Conservation (phyloP, 1,140 invertebrate genomes). For the Drosophila kurseongensis region DNA sequence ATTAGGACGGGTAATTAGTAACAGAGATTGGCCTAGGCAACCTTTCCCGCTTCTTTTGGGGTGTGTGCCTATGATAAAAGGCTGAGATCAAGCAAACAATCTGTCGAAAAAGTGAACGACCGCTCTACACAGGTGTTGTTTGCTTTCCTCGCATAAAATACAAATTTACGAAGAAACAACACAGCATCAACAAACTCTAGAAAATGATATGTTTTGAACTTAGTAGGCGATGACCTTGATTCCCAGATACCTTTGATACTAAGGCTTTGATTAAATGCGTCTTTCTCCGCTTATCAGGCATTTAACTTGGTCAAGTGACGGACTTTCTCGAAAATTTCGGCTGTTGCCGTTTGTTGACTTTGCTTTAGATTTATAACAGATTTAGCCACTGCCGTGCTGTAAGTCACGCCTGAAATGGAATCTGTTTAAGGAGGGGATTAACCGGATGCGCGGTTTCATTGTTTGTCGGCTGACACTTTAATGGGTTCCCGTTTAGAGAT, state of each 20-base stretch:
- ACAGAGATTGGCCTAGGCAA: slow-evolving; percentile 51
- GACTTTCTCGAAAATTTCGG: slow-evolving; percentile 28
- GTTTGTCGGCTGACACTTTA: slow-evolving; percentile 31
- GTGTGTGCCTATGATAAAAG: slow-evolving; percentile 45
- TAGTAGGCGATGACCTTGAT: slow-evolving; percentile 4
- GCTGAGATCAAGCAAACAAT: slow-evolving; percentile 42
- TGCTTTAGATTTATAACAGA: slow-evolving; percentile 59
- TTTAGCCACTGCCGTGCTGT: slow-evolving; percentile 47
- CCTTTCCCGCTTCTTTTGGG: slow-evolving; percentile 44
- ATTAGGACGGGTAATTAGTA: slow-evolving; percentile 62
- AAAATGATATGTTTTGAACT: background rate
- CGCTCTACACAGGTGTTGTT: slow-evolving; percentile 6
- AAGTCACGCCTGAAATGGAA: slow-evolving; percentile 62
- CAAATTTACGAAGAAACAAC: background rate
- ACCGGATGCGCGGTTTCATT: slow-evolving; percentile 14
- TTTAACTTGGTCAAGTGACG: slow-evolving; percentile 59
- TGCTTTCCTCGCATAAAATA: background rate
- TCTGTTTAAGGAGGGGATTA: slow-evolving; percentile 25
- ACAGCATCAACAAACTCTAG: too few relatives aligned
- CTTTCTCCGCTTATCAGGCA: slow-evolving; percentile 62
- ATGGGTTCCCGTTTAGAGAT: slow-evolving; percentile 35
- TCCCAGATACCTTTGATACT: background rate
- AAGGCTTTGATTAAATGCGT: slow-evolving; percentile 30
- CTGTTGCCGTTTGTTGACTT: slow-evolving; percentile 23
- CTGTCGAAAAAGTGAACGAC: slow-evolving; percentile 5